Evolutionary conservation across 2,888 invertebrate genomes (phyloP).

Genomic region (Diaperis boleti): DNA sequence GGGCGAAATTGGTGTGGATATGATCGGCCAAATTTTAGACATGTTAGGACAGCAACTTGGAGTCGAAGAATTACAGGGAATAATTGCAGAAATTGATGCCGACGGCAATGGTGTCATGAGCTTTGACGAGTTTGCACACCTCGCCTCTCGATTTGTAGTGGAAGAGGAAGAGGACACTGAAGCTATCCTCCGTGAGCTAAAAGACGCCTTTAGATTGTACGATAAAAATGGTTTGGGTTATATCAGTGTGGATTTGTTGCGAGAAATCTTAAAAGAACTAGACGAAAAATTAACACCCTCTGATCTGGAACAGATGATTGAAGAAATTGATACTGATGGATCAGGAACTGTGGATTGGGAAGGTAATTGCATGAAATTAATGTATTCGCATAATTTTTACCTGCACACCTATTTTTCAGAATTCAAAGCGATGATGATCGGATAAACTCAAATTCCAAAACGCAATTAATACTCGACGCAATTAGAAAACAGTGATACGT

Average conservation of each 20-base stretch:
- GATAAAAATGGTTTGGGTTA: constrained; percentile 96
- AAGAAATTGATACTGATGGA: constrained; percentile 94
- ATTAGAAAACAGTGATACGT: constrained; percentile 50
- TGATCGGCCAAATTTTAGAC: constrained; percentile 88
- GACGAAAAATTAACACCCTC: constrained; percentile 91
- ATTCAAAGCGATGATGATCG: constrained; percentile 95
- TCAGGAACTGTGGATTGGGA: constrained; percentile 98
- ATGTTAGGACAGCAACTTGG: constrained; percentile 91
- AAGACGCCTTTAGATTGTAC: constrained; percentile 95
- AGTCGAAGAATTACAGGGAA: constrained; percentile 80
- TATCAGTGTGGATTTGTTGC: constrained; percentile 85
- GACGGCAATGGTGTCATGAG: constrained; percentile 88
- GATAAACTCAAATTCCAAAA: constrained; percentile 65
- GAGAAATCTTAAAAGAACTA: constrained; percentile 91
- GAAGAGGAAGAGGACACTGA: constrained; percentile 92
- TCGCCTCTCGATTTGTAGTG: constrained; percentile 88
- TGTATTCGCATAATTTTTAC: constrained; percentile 47
- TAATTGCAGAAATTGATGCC: constrained; percentile 88
- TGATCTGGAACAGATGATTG: constrained; percentile 94
- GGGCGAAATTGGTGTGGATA: constrained; percentile 84
- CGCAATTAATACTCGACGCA: constrained; percentile 39
- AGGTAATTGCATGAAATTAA: constrained; percentile 70
- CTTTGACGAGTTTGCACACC: constrained; percentile 88
- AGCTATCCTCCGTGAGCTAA: constrained; percentile 88
- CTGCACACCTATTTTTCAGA: too few relatives aligned